phyloP scores from a whole-genome alignment of 2,888 invertebrate genomes.

The Monoplex corrugatus region DNA sequence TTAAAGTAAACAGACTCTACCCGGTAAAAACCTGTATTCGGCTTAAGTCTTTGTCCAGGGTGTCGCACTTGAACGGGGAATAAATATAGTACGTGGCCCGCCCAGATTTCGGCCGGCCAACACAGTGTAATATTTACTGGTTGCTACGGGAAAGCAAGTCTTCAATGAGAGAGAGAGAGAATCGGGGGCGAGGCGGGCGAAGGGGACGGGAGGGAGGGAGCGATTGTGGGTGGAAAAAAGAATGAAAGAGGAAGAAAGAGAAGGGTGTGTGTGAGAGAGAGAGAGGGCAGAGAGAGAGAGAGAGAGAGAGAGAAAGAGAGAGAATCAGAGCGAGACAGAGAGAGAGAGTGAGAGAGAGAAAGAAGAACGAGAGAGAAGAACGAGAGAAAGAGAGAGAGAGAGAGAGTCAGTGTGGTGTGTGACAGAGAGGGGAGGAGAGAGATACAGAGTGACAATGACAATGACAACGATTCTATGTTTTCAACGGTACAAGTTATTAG shows the following conservation, averaged over 20 bases:
- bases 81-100: too few species aligned
- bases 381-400: background rate
- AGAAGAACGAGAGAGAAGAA: background rate
- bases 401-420: background rate
- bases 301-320: background rate
- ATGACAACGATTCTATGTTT: too few species aligned
- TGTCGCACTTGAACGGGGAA: too few species aligned
- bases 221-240: background rate
- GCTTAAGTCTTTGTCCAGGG: too few species aligned
- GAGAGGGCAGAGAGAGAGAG: background rate
- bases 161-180: slow-evolving; percentile 33
- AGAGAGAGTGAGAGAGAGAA: background rate
- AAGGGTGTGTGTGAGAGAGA: background rate
- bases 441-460: too few species aligned
- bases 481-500: too few species aligned
- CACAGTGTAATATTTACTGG: too few species aligned
- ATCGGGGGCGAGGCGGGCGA: too few species aligned
- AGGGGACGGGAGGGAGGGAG: background rate
- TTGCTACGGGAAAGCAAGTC: too few species aligned
- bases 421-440: background rate
- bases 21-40: too few species aligned
- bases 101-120: too few species aligned
- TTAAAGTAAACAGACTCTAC: too few species aligned
- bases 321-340: background rate
- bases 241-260: slow-evolving; percentile 2